Evolutionary conservation across 2,888 invertebrate genomes (phyloP), one percentile per base, ranked within the genome.

Genomic region (Mystacides longicornis): DNA sequence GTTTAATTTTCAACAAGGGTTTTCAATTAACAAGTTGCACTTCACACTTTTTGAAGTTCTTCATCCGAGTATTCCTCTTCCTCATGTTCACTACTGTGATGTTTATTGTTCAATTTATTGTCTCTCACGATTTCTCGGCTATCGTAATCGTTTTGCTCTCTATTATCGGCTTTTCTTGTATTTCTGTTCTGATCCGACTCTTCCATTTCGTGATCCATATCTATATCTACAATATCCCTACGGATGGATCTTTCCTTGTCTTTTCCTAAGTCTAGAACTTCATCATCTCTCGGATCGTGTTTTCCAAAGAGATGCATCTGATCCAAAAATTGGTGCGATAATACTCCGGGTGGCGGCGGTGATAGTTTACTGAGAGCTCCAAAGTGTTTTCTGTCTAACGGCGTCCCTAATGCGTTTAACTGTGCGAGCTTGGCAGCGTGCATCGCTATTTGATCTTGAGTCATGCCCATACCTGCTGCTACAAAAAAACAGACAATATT

Each of bases 371-470:
- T 81, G 47, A 73, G 62, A 33, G 70, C 68, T 59, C 79, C 77
- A 2, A 56, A 23, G 14, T 74, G 67, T 65, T 77, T 77, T 59
- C 76, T 67, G 60, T 77, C 76, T 68, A 76, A 71, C 67, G 76
- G 76, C 66, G 76, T 66, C 42, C 74, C 78, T 74, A 84, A 78
- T 3, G 86, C 86, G 66, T 82, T 86, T 69, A 89, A 76, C 64
- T 89, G 89, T 21, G 88, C 87, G 69, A 89, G 75, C 71, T 89
- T 89, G 23, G 86, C 86, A 1, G 87, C 86, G 66, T 87, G 87
- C 68, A 87, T 79, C 3, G 89, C 88, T 2, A 83, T 82, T 64
- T 85, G 85, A 59, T 85, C 85, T 49, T 81, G 79, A 61, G 79
- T 78, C 69, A 84, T 78, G 11, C 81, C 80, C 76, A 82, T 79